Evolutionary conservation across 2,888 invertebrate species (phyloP), one percentile per base, ranked within the genome.

Genomic region (Perithous albicinctus): DNA sequence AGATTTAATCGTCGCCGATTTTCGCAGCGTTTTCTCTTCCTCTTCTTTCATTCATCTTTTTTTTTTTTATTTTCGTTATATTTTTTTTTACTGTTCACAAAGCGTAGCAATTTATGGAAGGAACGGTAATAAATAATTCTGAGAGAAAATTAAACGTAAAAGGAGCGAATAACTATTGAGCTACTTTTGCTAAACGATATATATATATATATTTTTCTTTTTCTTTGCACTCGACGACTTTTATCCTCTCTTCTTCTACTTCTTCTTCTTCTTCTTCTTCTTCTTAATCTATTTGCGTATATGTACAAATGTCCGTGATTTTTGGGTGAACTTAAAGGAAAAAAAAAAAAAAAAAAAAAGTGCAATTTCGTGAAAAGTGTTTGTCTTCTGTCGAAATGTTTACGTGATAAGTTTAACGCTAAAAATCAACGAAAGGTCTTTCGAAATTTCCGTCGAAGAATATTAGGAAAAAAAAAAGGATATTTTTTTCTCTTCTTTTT

Each of bases 301-400:
- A 59, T 78, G 75, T 78, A 72, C 56, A 75, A 78, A 82, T 78
- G 82, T 74, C 70, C 66, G 78, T 75, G 75, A 64, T 64, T 43
- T n/a, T 66, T 78, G 82, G 70, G 70, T 78, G 70, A 78, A 70
- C 64, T 75, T 70, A 35, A 70, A 63, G 43, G 32, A 48, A 74
- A 61, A 46, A 23, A 38, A 73, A 74, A 74, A 64, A 69, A 54
- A 38, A 70, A 48, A 67, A 69, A 59, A 73, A 75, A 59, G 74
- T 77, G 80, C 80, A 80, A 81, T 77, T 83, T 35, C 61, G 81
- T 76, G 48, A 41, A 80, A 76, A 61, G n/a, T 81, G 70, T 78
- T 70, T 54, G 48, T 73, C 35, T 80, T 82, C 66, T 59, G 67
- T 75, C 59, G 54, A 63, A 48, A 56, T 35, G 51, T 73, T 66